phyloP scores from a whole-genome alignment of 1,140 invertebrate species.

The Ostrea denselamellosa region DNA sequence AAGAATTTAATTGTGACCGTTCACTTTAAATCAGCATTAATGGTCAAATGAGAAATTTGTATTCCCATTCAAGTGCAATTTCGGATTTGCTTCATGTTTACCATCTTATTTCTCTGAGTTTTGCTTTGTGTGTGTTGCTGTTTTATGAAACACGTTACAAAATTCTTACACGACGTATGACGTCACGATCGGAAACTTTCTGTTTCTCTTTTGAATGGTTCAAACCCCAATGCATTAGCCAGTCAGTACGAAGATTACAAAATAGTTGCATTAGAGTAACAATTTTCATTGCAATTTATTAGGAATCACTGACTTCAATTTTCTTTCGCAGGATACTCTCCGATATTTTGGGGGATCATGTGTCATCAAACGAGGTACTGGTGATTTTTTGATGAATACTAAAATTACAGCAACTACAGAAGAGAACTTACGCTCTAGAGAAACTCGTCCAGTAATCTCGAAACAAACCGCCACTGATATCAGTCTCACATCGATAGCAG shows the following conservation, averaged over 20 bases:
- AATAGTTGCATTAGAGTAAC: neutral
- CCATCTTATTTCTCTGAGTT: too few species aligned
- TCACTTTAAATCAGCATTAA: too few species aligned
- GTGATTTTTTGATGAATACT: neutral
- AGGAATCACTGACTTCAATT: neutral
- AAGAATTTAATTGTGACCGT: too few species aligned
- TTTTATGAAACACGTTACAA: too few species aligned
- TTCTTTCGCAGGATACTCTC: neutral
- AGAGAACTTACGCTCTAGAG: neutral
- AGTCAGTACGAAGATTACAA: neutral
- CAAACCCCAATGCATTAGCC: neutral
- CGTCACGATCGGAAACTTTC: too few species aligned
- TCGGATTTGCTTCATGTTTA: too few species aligned
- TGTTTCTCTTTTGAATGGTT: too few species aligned
- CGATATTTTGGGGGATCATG: neutral
- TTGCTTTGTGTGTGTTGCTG: too few species aligned
- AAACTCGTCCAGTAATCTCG: neutral
- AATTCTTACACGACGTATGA: too few species aligned
- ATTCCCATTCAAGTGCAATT: too few species aligned
- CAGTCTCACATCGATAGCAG: neutral
- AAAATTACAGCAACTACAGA: neutral
- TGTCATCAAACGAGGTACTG: neutral
- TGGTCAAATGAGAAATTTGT: too few species aligned
- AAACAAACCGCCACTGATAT: neutral
- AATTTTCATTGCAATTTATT: neutral